Conservation (phyloP, 2,797 vertebrate genomes). For the Hipposideros larvatus region DNA sequence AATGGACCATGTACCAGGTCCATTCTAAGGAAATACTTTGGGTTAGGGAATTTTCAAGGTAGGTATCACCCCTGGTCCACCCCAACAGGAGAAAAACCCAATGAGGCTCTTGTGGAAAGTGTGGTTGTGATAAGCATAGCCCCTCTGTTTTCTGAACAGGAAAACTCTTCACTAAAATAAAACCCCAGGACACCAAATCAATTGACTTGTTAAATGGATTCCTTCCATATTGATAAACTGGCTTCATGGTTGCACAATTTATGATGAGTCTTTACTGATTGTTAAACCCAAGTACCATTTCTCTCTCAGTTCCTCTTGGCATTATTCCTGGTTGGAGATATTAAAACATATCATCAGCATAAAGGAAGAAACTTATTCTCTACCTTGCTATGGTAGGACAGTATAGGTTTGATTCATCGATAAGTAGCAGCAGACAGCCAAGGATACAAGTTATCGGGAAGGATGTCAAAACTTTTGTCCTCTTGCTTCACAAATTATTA, state of each 20-base stretch:
- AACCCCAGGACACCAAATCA: not conserved
- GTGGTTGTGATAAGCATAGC: not conserved
- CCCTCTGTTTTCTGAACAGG: not conserved
- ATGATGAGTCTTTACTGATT: not conserved
- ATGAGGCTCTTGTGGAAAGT: not conserved
- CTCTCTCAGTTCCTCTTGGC: not conserved
- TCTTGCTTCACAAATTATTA: constrained; percentile 29
- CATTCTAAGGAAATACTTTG: constrained; percentile 18
- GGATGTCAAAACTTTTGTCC: not conserved
- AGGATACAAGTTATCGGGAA: not conserved
- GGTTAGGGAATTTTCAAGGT: constrained; percentile 1
- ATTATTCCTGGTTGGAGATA: not conserved
- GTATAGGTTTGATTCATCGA: not conserved
- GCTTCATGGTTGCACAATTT: constrained; percentile 29
- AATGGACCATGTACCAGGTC: not conserved
- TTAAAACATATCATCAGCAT: not conserved
- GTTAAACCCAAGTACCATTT: constrained; percentile 28
- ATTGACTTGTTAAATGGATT: not conserved
- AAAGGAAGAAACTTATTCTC: constrained; percentile 27
- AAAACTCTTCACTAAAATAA: not conserved
- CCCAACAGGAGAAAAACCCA: not conserved
- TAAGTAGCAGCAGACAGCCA: not conserved
- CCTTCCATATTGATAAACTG: not conserved
- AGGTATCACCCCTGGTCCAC: not conserved
- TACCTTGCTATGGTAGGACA: not conserved